These are phyloP conservation scores for Eupithecia tripunctaria DNA, from an alignment of 2,888 invertebrate genomes.

Conservation along the genomic window DNA sequence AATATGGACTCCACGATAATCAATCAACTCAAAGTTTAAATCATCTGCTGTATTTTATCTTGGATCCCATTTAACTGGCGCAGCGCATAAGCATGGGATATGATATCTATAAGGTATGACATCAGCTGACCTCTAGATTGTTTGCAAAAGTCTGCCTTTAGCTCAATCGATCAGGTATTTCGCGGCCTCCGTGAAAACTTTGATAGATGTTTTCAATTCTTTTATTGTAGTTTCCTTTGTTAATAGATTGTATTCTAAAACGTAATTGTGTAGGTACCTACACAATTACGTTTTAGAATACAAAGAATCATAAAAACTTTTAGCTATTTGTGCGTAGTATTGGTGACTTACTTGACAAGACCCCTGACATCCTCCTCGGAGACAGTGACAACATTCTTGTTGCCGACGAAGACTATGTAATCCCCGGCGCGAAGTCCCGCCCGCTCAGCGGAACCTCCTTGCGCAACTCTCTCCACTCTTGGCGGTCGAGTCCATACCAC, in stretches of 20 bases:
- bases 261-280: too few species aligned
- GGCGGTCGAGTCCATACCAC: slow-evolving; percentile 96
- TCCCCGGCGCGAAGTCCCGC: slow-evolving; percentile 93
- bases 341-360: slow-evolving; percentile 86
- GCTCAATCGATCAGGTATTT: too few species aligned
- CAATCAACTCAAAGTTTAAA: not conserved
- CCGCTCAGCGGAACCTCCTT: slow-evolving; percentile 92
- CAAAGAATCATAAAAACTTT: not conserved
- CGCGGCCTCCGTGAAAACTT: too few species aligned
- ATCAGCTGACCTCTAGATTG: too few species aligned
- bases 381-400: slow-evolving; percentile 93
- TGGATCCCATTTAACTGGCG: not conserved
- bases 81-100: too few species aligned
- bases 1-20: not conserved
- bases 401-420: slow-evolving; percentile 94
- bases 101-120: too few species aligned
- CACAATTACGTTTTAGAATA: too few species aligned
- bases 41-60: not conserved
- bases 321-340: not conserved
- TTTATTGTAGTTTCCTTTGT: too few species aligned
- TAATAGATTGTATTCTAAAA: too few species aligned
- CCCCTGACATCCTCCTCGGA: slow-evolving; percentile 87
- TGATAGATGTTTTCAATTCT: too few species aligned
- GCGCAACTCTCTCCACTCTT: slow-evolving; percentile 92
- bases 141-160: too few species aligned